Base-by-base conservation (phyloP, 1,140 invertebrate species). In the Temnothorax longispinosus region DNA sequence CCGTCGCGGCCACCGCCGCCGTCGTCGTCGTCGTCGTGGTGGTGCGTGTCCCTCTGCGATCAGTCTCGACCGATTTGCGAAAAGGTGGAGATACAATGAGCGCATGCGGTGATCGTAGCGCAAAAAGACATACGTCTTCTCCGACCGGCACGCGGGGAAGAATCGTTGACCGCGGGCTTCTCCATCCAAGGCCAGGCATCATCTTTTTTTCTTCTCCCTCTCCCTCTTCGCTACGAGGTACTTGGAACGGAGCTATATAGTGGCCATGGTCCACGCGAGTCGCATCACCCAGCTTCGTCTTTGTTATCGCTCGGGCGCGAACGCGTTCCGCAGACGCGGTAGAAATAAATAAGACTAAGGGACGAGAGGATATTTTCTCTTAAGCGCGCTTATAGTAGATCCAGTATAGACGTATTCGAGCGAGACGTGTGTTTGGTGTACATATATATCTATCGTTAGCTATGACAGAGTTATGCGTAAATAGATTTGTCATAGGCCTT, bases 151-250 rank as follows among this genome's bases (percentile, higher is more conserved):
- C 47, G 47, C 64, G 10, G 77, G 47, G 35, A 54, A 54, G 54
- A 84, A 84, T 84, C 80, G 54, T 84, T 84, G 80, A 84, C 80
- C 80, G 69, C 80, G 13, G 13, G 54, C 27, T 84, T 13, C 41
- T 75, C 18, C 67, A 74, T 11, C 41, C 80, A 84, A 84, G 80
- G 80, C 74, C 54, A 74, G 27, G 41, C 54, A 60, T 84, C 58
- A 58, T 21, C 41, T 69, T 32, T 71, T 69, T 56, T 47, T 69
- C 21, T 13, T 50, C 44, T 50, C 1, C 11, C 65, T 41, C 41
- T 50, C 6, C 15, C 44, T 35, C 64, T 4, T 35, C 54, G 2
- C 41, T 58, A n/a, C n/a, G 21, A 69, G 27, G 10, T 56, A 64
- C 76, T 47, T 54, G 27, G 8, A 47, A 18, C 18, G 27, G 21